Percentiles rank a stretch among this genome's conserved stretches.
Evolutionary conservation across 2,797 vertebrate genomes (phyloP).

Genomic region (Cossypha dichroa): DNA sequence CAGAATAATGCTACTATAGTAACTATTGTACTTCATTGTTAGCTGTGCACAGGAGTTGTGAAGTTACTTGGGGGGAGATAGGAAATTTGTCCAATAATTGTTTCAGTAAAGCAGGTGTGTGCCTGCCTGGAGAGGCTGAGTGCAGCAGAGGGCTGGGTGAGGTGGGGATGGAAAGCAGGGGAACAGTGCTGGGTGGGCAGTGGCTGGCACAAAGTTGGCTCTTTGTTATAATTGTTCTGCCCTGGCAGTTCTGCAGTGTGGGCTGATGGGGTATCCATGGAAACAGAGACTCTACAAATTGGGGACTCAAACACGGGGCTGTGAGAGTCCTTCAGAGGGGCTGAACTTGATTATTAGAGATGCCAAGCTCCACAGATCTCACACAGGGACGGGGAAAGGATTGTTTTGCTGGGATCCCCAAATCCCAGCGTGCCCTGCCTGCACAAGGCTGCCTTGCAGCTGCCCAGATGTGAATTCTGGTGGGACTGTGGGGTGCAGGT

Average conservation of each 20-base stretch:
- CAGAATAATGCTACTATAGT: constrained; percentile 75
- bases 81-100: constrained; percentile 29
- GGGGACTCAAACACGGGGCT: neutral
- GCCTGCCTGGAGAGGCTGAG: neutral
- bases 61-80: constrained; percentile 36
- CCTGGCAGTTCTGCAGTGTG: constrained; percentile 44
- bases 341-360: constrained; percentile 22
- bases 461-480: accelerated
- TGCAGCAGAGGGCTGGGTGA: neutral
- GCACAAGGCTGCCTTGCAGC: neutral
- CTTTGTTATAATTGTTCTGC: constrained; percentile 61
- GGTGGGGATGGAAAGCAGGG: neutral
- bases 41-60: neutral
- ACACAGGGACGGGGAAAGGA: neutral
- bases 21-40: constrained; percentile 62
- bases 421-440: accelerated
- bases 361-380: neutral
- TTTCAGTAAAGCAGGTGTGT: neutral
- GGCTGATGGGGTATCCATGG: constrained; percentile 71
- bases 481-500: neutral
- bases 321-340: constrained; percentile 5
- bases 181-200: neutral
- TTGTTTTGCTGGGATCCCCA: neutral
- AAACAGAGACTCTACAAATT: constrained; percentile 68
- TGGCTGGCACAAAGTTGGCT: constrained; percentile 33